Evolutionary conservation across 2,888 invertebrate species (phyloP), one percentile per base, ranked within the genome.

Genomic region (Hecatera dysodea): DNA sequence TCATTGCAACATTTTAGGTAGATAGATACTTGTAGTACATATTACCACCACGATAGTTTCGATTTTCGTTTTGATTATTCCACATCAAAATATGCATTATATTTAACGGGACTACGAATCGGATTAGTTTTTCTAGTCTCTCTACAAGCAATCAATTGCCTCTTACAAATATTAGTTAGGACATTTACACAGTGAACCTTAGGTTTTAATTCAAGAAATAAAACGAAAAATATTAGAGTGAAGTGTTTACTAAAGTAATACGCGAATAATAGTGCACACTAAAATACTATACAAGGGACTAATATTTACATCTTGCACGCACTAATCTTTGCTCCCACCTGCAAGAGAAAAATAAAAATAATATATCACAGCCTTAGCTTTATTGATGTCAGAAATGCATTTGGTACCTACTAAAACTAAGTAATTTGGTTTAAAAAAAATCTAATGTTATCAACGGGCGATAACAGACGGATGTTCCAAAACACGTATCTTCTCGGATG

Each of bases 291-390:
- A 92, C 89, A 91, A 89, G 87, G 80, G 89, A 90, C 90, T 87
- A 89, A 89, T 94, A 94, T 94, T 90, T 94, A 95, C 94, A 95
- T 88, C 90, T 86, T 90, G 90, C 89, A 87, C 88, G 86, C 84
- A 77, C 73, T 81, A 75, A 60, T 86, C 82, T 85, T 85, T 76
- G 87, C 87, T 86, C 81, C 89, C 89, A 94, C 88, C 95, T 95
- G 95, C 70, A 95, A 95, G 89, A 93, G 92, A 94, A 93, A 92
- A 91, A 89, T 90, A 87, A 82, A 83, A 90, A 91, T 88, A 91
- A 93, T 93, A 91, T 92, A 93, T 93, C 93, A 93, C 89, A 93
- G 87, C 80, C 90, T 91, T 86, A 63, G 82, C 64, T 78, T 84
- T 82, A 78, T 81, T 75, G 88, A 88, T 86, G 88, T 80, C 90